These are phyloP conservation scores for Caenorhabditis sp. DNA, from an alignment of 2,888 invertebrate species.

Conservation along the genomic window DNA sequence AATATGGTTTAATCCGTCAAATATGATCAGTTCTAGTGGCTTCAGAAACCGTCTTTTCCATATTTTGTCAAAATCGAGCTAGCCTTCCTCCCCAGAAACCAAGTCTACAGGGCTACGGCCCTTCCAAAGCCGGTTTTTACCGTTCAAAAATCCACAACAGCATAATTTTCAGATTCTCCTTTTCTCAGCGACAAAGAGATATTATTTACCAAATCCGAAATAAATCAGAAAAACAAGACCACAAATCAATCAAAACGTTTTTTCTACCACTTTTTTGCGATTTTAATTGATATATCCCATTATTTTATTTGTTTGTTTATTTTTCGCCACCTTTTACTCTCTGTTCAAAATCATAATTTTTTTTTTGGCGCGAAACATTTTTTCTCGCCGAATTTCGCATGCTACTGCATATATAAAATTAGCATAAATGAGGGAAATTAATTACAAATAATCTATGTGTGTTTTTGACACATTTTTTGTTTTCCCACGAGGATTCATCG, in stretches of 20 bases:
- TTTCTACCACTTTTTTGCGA: neutral
- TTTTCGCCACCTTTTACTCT: neutral
- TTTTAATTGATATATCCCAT: neutral
- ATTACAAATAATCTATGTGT: neutral
- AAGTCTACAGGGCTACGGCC: no score
- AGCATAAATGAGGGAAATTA: neutral
- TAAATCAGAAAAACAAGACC: neutral
- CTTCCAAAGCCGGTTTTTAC: no score
- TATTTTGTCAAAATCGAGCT: no score
- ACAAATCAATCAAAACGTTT: neutral
- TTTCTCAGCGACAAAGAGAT: no score
- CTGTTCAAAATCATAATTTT: neutral
- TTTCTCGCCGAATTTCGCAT: neutral
- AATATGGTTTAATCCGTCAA: no score
- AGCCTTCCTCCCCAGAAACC: no score
- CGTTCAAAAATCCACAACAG: no score
- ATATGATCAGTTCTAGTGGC: no score
- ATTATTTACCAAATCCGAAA: neutral
- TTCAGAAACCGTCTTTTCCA: no score
- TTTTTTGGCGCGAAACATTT: neutral
- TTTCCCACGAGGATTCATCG: neutral
- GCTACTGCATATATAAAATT: neutral
- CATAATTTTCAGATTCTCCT: no score
- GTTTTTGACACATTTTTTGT: neutral
- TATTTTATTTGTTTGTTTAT: neutral